A percentile compares a stretch with the other conserved stretches of the same genome.
phyloP scores from a whole-genome alignment of 2,113 vertebrate species.

The Hippocampus comes region DNA sequence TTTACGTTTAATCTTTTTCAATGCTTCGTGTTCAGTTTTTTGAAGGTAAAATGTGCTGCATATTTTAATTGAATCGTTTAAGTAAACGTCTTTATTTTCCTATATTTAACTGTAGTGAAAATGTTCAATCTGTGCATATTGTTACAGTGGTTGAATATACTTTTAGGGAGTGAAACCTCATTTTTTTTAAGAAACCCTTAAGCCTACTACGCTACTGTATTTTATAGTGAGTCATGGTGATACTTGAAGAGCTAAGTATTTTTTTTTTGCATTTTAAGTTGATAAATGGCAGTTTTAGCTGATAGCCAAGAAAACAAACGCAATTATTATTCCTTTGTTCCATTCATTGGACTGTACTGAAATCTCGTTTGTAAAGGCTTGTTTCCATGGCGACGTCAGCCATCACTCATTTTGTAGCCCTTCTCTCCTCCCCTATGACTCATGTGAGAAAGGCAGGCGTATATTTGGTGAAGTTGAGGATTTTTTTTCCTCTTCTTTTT shows the following conservation, averaged over 20 bases:
- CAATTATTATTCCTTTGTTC: not conserved
- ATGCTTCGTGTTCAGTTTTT: too few species aligned
- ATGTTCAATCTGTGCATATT: too few species aligned
- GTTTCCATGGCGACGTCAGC: slow-evolving; percentile 41
- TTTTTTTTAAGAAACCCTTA: too few species aligned
- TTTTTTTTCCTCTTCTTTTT: too few species aligned
- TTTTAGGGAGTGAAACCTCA: too few species aligned
- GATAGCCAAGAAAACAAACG: not conserved
- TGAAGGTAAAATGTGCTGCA: too few species aligned
- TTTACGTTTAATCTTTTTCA: too few species aligned
- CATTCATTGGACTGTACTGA: not conserved
- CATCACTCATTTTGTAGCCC: slow-evolving; percentile 19
- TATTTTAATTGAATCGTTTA: too few species aligned
- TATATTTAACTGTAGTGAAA: too few species aligned
- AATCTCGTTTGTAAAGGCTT: not conserved
- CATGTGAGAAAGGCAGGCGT: not conserved
- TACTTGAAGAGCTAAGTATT: not conserved
- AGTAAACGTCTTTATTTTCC: too few species aligned
- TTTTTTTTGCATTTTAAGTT: not conserved
- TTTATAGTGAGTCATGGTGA: not conserved
- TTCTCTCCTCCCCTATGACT: slow-evolving; percentile 32
- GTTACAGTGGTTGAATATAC: too few species aligned
- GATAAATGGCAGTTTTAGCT: not conserved
- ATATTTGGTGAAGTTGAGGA: not conserved
- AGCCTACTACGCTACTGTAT: too few species aligned